Percentiles rank a stretch among this genome's conserved stretches.
Evolutionary conservation across 2,888 invertebrate species (phyloP).

Genomic region (Cyaniris semiargus): DNA sequence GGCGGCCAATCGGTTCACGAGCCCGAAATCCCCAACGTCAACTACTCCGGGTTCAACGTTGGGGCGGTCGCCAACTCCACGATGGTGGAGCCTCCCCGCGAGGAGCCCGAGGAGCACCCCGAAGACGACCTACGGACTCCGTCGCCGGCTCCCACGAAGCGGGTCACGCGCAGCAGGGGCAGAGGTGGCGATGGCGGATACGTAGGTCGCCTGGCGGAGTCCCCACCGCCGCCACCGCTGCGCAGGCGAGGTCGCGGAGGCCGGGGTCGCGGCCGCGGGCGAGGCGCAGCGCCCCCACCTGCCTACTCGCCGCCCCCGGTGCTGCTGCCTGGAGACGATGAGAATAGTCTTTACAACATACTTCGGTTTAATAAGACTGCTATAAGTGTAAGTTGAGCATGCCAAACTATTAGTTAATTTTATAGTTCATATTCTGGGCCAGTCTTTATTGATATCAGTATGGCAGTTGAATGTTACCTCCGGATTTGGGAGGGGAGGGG

Average conservation of each 20-base stretch:
- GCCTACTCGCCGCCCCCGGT: constrained; percentile 76
- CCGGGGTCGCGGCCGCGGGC: constrained; percentile 65
- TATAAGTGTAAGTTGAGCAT: constrained; percentile 82
- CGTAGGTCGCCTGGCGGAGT: constrained; percentile 74
- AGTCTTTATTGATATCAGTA: too few relatives aligned
- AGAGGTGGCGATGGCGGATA: constrained; percentile 77
- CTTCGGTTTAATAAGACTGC: constrained; percentile 91
- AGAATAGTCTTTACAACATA: constrained; percentile 90
- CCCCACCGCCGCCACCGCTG: constrained; percentile 69
- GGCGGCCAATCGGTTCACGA: constrained; percentile 77
- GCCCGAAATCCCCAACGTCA: constrained; percentile 70
- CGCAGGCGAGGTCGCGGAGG: constrained; percentile 66
- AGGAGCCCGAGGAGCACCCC: constrained; percentile 62
- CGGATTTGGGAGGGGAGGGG: too few relatives aligned
- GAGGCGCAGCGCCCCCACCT: constrained; percentile 70
- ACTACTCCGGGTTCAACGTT: constrained; percentile 67
- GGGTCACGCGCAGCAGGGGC: constrained; percentile 84
- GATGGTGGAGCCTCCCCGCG: constrained; percentile 58
- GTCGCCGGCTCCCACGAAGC: constrained; percentile 79
- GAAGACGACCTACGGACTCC: constrained; percentile 77
- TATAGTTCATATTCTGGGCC: too few relatives aligned
- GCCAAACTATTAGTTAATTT: too few relatives aligned
- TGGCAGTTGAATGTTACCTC: too few relatives aligned
- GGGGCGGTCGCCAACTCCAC: constrained; percentile 63
- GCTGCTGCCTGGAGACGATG: constrained; percentile 84